phyloP scores from a whole-genome alignment of 2,888 invertebrate genomes.

The Torymus texanus region DNA sequence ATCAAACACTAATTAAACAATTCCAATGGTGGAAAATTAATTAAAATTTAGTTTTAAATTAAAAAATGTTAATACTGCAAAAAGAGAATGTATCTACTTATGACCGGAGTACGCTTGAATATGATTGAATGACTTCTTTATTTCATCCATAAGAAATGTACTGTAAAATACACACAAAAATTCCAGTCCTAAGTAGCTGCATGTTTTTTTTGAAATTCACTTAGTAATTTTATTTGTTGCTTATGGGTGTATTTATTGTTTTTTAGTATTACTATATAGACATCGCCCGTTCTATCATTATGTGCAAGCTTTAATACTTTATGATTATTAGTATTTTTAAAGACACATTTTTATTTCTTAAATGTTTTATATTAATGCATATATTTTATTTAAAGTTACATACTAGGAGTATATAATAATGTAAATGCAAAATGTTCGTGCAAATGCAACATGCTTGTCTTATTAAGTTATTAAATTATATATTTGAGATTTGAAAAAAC shows the following conservation, averaged over 20 bases:
- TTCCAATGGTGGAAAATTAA: constrained; percentile 71
- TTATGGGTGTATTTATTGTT: constrained; percentile 34
- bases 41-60: constrained; percentile 27
- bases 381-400: constrained; percentile 12
- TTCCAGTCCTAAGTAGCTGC: constrained; percentile 73
- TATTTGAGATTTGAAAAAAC: constrained; percentile 36
- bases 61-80: constrained; percentile 34
- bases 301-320: constrained; percentile 32
- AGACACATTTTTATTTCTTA: constrained; percentile 11
- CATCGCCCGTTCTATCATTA: constrained; percentile 18
- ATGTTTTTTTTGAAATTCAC: constrained; percentile 62
- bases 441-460: constrained; percentile 42
- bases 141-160: constrained; percentile 74
- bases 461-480: constrained; percentile 44
- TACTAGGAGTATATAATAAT: constrained; percentile 10
- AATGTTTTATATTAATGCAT: constrained; percentile 13
- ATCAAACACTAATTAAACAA: constrained; percentile 59
- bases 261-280: constrained; percentile 26
- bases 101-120: constrained; percentile 64
- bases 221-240: constrained; percentile 40
- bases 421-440: constrained; percentile 25
- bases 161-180: constrained; percentile 62
- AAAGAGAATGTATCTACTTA: constrained; percentile 67
- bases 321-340: constrained; percentile 12
- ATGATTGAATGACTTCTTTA: constrained; percentile 50